Percentiles rank a stretch among this genome's conserved stretches.
phyloP scores from a whole-genome alignment of 2,113 vertebrate genomes.

The Antigone vipio region DNA sequence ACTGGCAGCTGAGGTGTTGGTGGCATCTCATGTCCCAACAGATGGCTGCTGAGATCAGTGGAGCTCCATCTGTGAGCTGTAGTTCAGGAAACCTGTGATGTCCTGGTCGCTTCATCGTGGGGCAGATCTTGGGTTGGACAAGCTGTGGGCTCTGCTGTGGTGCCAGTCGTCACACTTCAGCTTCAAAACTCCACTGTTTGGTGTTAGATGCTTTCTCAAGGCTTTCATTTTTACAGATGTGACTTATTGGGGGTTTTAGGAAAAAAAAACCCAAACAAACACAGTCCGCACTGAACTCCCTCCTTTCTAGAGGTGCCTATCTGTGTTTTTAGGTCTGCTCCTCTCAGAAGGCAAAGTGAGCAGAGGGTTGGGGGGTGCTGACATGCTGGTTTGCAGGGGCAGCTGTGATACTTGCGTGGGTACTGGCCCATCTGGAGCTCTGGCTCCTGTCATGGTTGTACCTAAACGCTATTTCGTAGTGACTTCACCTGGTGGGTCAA shows the following conservation, averaged over 20 bases:
- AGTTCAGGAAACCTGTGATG: not conserved
- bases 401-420: not conserved
- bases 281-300: too few species aligned
- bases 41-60: not conserved
- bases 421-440: not conserved
- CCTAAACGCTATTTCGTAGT: not conserved
- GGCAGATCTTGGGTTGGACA: not conserved
- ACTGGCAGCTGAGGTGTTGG: not conserved
- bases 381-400: not conserved
- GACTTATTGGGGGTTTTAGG: too few species aligned
- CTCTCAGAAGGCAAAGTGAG: not conserved
- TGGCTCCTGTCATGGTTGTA: not conserved
- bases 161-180: not conserved
- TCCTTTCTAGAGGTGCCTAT: not conserved
- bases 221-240: not conserved
- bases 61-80: not conserved
- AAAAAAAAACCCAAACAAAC: not conserved
- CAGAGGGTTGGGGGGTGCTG: not conserved
- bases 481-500: not conserved
- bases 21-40: not conserved
- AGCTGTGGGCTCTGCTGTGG: not conserved
- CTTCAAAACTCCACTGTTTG: not conserved
- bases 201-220: not conserved
- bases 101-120: not conserved
- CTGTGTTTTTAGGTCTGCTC: not conserved